Evolutionary conservation across 2,797 vertebrate genomes (phyloP), one percentile per base, ranked within the genome.

Genomic region (Orientallactaga sibirica): DNA sequence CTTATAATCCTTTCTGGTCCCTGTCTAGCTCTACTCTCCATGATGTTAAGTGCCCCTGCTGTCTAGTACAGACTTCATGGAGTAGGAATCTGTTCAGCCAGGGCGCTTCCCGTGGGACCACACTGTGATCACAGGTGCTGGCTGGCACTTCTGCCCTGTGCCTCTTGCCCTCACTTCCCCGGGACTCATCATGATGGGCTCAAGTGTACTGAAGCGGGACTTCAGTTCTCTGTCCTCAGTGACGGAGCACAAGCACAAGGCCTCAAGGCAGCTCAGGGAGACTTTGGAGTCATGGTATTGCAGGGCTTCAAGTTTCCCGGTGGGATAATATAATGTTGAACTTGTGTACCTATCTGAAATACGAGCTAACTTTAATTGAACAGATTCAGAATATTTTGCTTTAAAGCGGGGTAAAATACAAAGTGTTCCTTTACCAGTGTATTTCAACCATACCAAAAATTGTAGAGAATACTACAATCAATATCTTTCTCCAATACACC

Each of bases 361-460:
- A 61, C 61, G 48, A 68, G 55, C 14, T 33, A 86, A 66, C 37
- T 90, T 41, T 58, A 83, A 76, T 55, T 61, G 48, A 84, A 67
- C 18, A 43, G 62, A 24, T 58, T 19, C 62, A 16, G 29, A 58
- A 67, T 33, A 64, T 37, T 79, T 80, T 87, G 20, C n/a, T 88
- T 82, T n/a, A 86, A 93, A 43, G 20, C 58, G 75, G 18, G 7
- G 19, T 85, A 80, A 90, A 88, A 71, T 82, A 37, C 24, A 5
- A 25, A 58, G 67, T 14, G 37, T 91, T 73, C 73, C 22, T 88
- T 85, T 74, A 78, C 16, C 20, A 77, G 6, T 7, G 12, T 70
- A 85, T 66, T 84, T 94, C 61, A 80, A 48, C 52, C 61, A 33
- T 78, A 76, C 37, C 66, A 84, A 90, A 77, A 92, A 86, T 24